A percentile compares a stretch with the other conserved stretches of the same genome.
phyloP scores from a whole-genome alignment of 2,113 vertebrate genomes.

The Burhinus oedicnemus region DNA sequence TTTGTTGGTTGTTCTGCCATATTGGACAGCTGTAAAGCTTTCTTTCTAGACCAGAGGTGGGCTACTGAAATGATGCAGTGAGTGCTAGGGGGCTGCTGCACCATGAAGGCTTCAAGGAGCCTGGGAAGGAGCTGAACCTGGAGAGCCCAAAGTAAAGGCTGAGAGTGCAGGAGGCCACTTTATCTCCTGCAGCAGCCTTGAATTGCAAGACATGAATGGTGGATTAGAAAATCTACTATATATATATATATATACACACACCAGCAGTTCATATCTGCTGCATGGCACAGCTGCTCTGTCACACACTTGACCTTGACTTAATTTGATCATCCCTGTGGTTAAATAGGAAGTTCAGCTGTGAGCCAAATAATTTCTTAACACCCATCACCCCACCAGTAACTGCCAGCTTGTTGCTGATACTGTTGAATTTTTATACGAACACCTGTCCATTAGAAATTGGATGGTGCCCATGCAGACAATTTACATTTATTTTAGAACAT shows the following conservation, averaged over 20 bases:
- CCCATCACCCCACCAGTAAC: background rate
- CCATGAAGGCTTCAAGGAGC: background rate
- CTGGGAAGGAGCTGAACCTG: background rate
- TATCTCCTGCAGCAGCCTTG: background rate
- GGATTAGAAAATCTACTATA: background rate
- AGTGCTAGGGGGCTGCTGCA: background rate
- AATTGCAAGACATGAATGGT: background rate
- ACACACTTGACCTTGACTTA: slow-evolving; percentile 12
- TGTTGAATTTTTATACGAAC: slow-evolving; percentile 5
- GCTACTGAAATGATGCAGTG: background rate
- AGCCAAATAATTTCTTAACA: background rate
- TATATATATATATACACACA: background rate
- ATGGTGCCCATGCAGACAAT: background rate
- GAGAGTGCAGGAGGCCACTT: background rate
- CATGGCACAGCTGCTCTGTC: background rate
- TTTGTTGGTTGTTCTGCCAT: background rate
- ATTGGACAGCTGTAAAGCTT: background rate
- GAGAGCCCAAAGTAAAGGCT: background rate
- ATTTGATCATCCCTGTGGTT: background rate
- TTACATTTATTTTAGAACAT: background rate
- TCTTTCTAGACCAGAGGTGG: background rate
- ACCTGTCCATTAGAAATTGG: slow-evolving; percentile 21
- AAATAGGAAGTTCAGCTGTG: background rate
- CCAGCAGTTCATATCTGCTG: background rate
- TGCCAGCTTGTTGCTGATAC: background rate